Evolutionary conservation across 1,140 invertebrate species (phyloP).

Genomic region (Gerris buenoi): DNA sequence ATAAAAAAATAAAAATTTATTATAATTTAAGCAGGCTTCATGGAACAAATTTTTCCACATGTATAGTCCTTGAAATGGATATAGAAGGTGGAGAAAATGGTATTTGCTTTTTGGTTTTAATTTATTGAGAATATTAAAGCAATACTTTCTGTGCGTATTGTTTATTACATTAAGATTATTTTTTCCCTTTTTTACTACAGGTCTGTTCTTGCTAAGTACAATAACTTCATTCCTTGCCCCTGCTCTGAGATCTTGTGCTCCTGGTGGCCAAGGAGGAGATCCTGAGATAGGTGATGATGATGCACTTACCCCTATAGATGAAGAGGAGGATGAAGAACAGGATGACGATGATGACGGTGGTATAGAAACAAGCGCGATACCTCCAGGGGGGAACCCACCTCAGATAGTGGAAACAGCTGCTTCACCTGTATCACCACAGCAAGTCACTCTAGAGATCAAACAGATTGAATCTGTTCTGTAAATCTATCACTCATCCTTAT

Average conservation of each 20-base stretch:
- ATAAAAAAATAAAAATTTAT: too few species aligned
- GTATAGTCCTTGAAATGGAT: too few species aligned
- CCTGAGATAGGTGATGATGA: constrained; percentile 44
- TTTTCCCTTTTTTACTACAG: too few species aligned
- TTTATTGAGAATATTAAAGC: too few species aligned
- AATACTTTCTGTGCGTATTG: too few species aligned
- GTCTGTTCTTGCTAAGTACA: constrained; percentile 70
- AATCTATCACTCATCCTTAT: not conserved
- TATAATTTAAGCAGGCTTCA: too few species aligned
- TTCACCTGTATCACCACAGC: constrained; percentile 32
- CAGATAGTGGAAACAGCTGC: constrained; percentile 48
- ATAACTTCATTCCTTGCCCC: constrained; percentile 72
- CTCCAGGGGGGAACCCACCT: constrained; percentile 25
- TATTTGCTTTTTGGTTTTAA: too few species aligned
- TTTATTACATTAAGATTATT: too few species aligned
- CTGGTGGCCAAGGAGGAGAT: constrained; percentile 33
- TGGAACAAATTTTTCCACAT: too few species aligned
- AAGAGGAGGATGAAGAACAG: constrained; percentile 57
- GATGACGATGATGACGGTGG: constrained; percentile 49
- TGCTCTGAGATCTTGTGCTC: constrained; percentile 45
- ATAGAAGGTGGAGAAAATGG: too few species aligned
- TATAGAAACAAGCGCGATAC: not conserved
- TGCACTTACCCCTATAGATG: constrained; percentile 60
- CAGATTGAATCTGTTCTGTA: constrained; percentile 50
- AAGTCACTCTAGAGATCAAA: constrained; percentile 36